phyloP scores from a whole-genome alignment of 2,888 invertebrate genomes.

The Andrena bicolor region DNA sequence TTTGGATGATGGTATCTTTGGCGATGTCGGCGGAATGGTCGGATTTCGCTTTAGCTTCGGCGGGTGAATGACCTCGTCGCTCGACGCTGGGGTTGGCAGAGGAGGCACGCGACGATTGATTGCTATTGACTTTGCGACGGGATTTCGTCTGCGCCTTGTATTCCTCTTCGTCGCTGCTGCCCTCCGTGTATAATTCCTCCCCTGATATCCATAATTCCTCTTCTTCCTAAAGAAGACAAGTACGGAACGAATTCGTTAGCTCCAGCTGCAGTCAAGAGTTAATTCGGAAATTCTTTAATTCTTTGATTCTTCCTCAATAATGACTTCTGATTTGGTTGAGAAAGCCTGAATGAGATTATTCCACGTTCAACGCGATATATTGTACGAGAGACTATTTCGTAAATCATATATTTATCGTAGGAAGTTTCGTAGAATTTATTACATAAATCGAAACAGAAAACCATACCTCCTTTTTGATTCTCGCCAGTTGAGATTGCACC shows the following conservation, averaged over 20 bases:
- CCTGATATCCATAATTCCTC: conserved; percentile 85
- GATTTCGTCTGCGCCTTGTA: conserved; percentile 34
- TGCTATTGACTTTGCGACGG: conserved; percentile 36
- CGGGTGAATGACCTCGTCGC: conserved; percentile 12
- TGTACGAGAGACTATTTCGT: neutral
- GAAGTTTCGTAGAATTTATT: neutral
- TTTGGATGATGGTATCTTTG: conserved; percentile 1
- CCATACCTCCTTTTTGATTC: conserved; percentile 78
- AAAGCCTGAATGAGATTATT: too few species aligned
- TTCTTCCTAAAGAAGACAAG: conserved; percentile 79
- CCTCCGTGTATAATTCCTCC: conserved; percentile 85
- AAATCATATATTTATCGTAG: neutral
- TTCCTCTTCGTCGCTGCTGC: conserved; percentile 84
- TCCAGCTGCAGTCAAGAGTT: neutral
- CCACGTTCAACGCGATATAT: neutral
- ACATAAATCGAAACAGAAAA: neutral
- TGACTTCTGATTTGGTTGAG: neutral
- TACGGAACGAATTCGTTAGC: neutral
- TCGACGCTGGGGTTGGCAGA: conserved; percentile 16
- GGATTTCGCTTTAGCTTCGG: conserved; percentile 6
- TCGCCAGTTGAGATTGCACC: conserved; percentile 75
- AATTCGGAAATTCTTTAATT: neutral
- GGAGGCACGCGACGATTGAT: conserved; percentile 28
- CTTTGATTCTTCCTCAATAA: neutral
- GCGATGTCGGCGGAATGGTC: neutral